A percentile compares a stretch with the other conserved stretches of the same genome.
phyloP scores from a whole-genome alignment of 2,797 vertebrate genomes.

The Alosa sapidissima region DNA sequence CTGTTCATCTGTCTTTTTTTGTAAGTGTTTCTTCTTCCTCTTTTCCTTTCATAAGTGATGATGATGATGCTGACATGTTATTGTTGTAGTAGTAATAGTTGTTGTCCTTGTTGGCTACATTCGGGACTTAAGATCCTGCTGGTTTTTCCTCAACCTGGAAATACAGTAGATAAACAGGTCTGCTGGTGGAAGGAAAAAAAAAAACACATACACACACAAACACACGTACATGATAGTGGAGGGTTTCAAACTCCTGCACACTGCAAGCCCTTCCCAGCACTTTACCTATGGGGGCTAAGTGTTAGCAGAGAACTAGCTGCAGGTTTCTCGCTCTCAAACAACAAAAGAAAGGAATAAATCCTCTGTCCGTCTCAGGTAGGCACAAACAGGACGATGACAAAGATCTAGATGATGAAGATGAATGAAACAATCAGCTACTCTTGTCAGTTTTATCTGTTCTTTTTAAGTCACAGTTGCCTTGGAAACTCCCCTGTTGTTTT shows the following conservation, averaged over 20 bases:
- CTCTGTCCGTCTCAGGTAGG: conserved; percentile 74
- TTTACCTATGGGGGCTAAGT: conserved; percentile 22
- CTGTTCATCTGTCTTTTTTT: conserved; percentile 41
- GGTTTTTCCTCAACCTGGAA: conserved; percentile 50
- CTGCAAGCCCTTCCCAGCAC: conserved; percentile 48
- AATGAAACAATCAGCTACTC: conserved; percentile 70
- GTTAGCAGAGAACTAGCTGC: conserved; percentile 39
- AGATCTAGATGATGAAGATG: conserved; percentile 46
- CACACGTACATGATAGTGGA: conserved; percentile 31
- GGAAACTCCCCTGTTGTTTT: conserved; percentile 56
- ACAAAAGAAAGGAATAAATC: conserved; percentile 35
- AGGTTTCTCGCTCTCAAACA: conserved; percentile 45
- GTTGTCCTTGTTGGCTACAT: conserved; percentile 33
- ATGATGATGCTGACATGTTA: conserved; percentile 37
- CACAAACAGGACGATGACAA: conserved; percentile 60
- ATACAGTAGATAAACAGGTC: conserved; percentile 33
- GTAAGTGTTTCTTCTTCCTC: neutral
- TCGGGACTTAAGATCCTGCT: conserved; percentile 49
- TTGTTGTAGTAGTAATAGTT: conserved; percentile 23
- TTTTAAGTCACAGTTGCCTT: conserved; percentile 81
- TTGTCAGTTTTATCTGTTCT: conserved; percentile 54
- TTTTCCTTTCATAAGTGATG: neutral
- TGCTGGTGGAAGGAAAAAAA: conserved; percentile 41
- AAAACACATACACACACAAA: conserved; percentile 10
- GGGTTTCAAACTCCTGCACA: conserved; percentile 46